Evolutionary conservation across 1,140 invertebrate species (phyloP).

Genomic region (Amphibalanus amphitrite): DNA sequence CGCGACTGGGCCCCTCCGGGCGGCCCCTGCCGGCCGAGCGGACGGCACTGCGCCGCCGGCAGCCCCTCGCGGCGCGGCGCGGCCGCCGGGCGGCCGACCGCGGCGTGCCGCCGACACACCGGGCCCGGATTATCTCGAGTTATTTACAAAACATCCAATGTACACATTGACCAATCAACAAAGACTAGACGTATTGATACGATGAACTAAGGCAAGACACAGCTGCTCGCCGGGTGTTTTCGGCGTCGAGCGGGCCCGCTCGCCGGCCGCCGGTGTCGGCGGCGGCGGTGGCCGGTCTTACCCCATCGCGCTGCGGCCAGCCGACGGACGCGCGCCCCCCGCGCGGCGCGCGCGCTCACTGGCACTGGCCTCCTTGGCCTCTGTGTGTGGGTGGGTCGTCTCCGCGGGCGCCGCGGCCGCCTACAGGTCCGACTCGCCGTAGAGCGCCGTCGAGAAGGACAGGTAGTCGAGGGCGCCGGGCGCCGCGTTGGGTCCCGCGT

Average conservation of each 20-base stretch:
- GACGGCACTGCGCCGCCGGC: neutral
- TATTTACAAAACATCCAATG: constrained; percentile 2
- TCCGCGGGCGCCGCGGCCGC: no score
- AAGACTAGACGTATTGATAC: constrained; percentile 1
- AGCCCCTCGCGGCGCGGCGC: neutral
- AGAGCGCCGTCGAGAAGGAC: constrained; percentile 96
- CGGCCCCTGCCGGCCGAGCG: neutral
- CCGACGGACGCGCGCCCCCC: no score
- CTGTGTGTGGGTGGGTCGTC: no score
- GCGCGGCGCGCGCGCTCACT: no score
- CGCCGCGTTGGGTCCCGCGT: constrained; percentile 60
- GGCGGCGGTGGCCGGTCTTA: no score
- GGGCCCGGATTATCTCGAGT: neutral
- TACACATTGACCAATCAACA: neutral
- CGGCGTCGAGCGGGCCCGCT: neutral
- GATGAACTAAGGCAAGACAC: neutral
- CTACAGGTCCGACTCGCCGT: constrained; percentile 94
- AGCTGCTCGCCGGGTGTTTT: neutral
- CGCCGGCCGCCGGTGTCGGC: no score
- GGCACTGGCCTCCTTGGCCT: no score
- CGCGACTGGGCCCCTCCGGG: neutral
- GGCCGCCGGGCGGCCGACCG: no score
- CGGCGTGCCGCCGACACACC: no score
- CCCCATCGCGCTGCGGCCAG: no score
- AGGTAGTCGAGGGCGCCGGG: constrained; percentile 94